Evolutionary conservation across 2,113 vertebrate genomes (phyloP).

Genomic region (Hydrolagus affinis): DNA sequence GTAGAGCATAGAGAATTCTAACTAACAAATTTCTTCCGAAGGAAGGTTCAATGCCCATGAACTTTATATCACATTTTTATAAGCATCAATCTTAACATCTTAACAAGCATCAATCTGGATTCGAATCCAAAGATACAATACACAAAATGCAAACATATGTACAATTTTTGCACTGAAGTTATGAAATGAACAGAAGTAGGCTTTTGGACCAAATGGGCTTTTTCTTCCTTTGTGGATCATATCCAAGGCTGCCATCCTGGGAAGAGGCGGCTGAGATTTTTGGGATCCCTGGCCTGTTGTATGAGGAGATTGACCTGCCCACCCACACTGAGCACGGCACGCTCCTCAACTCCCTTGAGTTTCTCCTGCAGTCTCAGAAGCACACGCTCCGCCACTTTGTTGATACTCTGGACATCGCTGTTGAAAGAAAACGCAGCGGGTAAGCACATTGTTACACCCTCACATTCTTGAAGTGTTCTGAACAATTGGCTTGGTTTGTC

Average conservation of each 20-base stretch:
- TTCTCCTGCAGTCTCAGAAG: constrained; percentile 93
- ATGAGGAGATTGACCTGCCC: constrained; percentile 97
- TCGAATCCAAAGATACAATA: not conserved
- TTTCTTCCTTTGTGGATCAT: constrained; percentile 40
- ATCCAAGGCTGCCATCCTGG: constrained; percentile 93
- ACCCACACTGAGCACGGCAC: constrained; percentile 80
- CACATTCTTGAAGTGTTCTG: no score
- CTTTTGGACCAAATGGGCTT: not conserved
- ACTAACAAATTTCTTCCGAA: no score
- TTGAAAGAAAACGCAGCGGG: constrained; percentile 33
- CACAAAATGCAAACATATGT: not conserved
- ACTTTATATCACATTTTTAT: not conserved
- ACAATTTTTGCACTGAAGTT: constrained; percentile 1
- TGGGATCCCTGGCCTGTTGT: constrained; percentile 92
- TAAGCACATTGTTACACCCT: not conserved
- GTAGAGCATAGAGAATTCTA: no score
- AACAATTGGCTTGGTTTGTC: no score
- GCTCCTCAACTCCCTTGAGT: constrained; percentile 90
- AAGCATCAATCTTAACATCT: not conserved
- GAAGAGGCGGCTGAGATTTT: constrained; percentile 86
- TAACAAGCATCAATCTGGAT: not conserved
- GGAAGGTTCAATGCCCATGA: no score
- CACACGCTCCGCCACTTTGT: constrained; percentile 94
- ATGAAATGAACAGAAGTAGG: not conserved
- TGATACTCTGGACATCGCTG: constrained; percentile 78